These are phyloP conservation scores for Phenacoccus solenopsis DNA, from an alignment of 1,140 invertebrate species.

Conservation along the genomic window DNA sequence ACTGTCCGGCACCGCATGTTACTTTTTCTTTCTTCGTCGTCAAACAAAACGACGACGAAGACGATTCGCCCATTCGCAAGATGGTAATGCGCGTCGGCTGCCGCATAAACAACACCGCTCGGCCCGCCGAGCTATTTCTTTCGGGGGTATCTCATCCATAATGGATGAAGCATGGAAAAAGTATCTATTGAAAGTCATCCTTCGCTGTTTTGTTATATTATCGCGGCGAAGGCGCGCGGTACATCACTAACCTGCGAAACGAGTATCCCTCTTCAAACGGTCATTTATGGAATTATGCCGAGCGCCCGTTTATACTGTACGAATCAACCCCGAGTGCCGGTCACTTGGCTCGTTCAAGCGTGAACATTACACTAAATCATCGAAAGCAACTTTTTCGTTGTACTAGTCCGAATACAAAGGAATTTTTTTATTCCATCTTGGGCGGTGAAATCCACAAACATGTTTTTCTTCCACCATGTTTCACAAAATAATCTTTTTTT, in stretches of 20 bases:
- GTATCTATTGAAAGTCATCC: slow-evolving; percentile 16
- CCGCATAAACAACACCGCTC: neutral
- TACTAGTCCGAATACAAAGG: no score
- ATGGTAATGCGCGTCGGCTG: slow-evolving; percentile 16
- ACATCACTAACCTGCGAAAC: neutral
- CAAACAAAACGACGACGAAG: neutral
- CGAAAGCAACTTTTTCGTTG: neutral
- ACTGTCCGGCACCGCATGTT: neutral
- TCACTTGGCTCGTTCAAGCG: neutral
- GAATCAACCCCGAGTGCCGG: no score
- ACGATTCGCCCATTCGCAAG: slow-evolving; percentile 11
- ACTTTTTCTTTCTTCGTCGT: slow-evolving; percentile 9
- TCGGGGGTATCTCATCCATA: slow-evolving; percentile 9
- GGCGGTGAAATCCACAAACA: no score
- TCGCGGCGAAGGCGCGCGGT: neutral
- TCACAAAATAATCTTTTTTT: no score
- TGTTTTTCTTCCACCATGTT: no score
- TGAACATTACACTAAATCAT: slow-evolving; percentile 16
- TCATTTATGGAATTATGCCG: slow-evolving; percentile 14
- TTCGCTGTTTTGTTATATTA: slow-evolving; percentile 5
- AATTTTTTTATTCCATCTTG: no score
- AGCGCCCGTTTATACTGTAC: neutral
- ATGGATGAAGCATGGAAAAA: slow-evolving; percentile 7
- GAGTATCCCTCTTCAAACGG: slow-evolving; percentile 5
- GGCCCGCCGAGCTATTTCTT: neutral